These are phyloP conservation scores for Prochilodus magdalenae DNA, from an alignment of 2,113 vertebrate species.

Conservation along the genomic window DNA sequence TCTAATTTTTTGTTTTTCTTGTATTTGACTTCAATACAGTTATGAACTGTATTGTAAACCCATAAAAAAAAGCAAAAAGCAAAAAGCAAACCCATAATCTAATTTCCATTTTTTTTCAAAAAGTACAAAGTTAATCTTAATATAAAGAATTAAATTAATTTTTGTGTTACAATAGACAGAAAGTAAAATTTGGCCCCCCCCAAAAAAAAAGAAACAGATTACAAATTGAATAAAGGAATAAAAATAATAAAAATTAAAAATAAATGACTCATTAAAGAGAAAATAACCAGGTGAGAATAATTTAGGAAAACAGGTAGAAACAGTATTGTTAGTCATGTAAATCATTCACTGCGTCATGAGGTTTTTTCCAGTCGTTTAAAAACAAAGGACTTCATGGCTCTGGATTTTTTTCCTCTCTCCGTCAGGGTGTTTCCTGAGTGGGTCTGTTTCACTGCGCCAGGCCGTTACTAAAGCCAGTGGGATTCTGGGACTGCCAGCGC, in stretches of 20 bases:
- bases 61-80: background rate
- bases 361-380: constrained; percentile 39
- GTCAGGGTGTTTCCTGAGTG: background rate
- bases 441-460: constrained; percentile 57
- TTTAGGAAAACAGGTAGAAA: constrained; percentile 5
- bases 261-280: background rate
- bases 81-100: background rate
- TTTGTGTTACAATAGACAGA: background rate
- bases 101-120: background rate
- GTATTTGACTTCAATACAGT: background rate
- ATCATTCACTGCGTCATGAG: constrained; percentile 45
- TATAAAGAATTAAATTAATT: background rate
- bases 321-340: constrained; percentile 5
- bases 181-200: background rate
- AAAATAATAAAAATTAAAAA: background rate
- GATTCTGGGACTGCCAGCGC: constrained; percentile 96
- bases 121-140: constrained; percentile 2
- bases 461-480: constrained; percentile 81
- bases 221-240: background rate
- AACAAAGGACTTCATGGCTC: constrained; percentile 48
- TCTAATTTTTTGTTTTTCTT: background rate
- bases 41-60: background rate
- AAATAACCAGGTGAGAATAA: background rate
- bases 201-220: background rate
- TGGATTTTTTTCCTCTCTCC: too few relatives aligned